A percentile compares a stretch with the other conserved stretches of the same genome.
Evolutionary conservation across 2,888 invertebrate species (phyloP).

Genomic region (Ditylenchus weischeri): DNA sequence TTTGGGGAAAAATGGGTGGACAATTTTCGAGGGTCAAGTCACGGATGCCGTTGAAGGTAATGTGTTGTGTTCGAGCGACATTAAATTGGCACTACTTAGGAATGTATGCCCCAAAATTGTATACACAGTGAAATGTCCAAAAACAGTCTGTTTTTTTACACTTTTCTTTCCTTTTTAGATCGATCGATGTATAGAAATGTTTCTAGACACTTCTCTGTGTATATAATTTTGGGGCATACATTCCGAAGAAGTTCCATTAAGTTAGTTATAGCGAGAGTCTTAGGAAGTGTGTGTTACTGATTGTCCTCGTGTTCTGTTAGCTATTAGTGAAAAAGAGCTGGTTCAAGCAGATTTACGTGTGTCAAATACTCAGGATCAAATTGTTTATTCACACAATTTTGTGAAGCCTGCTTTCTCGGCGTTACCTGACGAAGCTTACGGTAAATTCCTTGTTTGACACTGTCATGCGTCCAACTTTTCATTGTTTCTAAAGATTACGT

Average conservation of each 20-base stretch:
- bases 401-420: slow-evolving; percentile 9
- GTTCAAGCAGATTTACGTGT: slow-evolving; percentile 25
- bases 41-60: not conserved
- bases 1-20: slow-evolving; percentile 17
- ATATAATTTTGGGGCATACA: no score
- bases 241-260: slow-evolving; percentile 1
- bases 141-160: no score
- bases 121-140: no score
- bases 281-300: slow-evolving; percentile 29
- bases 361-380: slow-evolving; percentile 11
- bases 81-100: not conserved
- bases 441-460: not conserved
- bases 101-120: no score
- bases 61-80: not conserved
- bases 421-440: slow-evolving; percentile 12
- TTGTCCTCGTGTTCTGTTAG: slow-evolving; percentile 22
- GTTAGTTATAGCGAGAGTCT: not conserved
- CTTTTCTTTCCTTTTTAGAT: no score
- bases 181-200: no score
- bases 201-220: no score
- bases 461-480: no score
- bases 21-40: slow-evolving; percentile 20
- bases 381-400: slow-evolving; percentile 16
- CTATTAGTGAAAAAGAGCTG: slow-evolving; percentile 16
- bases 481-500: no score